These are phyloP conservation scores for Adelphocoris suturalis DNA, from an alignment of 2,888 invertebrate genomes.

Conservation along the genomic window DNA sequence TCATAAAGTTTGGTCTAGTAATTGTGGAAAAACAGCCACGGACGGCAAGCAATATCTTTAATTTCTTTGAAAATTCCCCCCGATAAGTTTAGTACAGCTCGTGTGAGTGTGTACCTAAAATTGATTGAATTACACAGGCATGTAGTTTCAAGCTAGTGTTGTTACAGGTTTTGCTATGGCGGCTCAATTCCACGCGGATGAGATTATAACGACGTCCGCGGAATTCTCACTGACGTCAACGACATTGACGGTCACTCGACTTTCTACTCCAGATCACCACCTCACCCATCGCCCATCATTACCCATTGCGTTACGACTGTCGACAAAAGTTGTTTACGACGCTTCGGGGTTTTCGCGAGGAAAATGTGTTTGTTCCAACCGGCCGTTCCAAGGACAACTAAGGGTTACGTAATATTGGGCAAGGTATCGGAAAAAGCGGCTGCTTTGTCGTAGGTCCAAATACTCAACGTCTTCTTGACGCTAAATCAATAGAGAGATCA, in stretches of 20 bases:
- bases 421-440: not conserved
- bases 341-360: not conserved
- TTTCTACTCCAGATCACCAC: not conserved
- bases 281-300: not conserved
- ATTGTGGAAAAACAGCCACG: too few species aligned
- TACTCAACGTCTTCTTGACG: too few species aligned
- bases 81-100: too few species aligned
- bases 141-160: too few species aligned
- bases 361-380: conserved; percentile 11
- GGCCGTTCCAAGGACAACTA: not conserved
- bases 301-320: not conserved
- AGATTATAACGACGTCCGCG: not conserved
- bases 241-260: not conserved
- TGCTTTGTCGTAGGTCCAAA: not conserved
- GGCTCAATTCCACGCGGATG: not conserved
- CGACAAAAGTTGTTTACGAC: conserved; percentile 2
- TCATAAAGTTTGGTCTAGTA: too few species aligned
- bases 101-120: too few species aligned
- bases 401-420: not conserved
- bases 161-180: too few species aligned
- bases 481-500: too few species aligned
- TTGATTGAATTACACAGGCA: too few species aligned
- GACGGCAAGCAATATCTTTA: too few species aligned
- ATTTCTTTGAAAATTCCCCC: too few species aligned
- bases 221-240: not conserved